A percentile compares a stretch with the other conserved stretches of the same genome.
phyloP scores from a whole-genome alignment of 2,888 invertebrate species.

The Hesperia comma region DNA sequence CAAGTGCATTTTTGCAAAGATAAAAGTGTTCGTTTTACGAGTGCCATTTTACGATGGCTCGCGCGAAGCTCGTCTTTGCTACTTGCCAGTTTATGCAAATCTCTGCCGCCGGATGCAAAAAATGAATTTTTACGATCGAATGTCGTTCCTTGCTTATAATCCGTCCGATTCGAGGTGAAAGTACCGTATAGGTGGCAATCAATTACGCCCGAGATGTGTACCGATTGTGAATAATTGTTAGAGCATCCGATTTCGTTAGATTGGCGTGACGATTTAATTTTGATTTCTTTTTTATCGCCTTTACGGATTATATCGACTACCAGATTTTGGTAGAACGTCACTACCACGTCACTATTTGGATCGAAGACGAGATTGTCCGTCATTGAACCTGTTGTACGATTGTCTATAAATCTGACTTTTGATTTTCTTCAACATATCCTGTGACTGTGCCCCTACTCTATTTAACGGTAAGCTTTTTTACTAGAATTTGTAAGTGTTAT shows the following conservation, averaged over 20 bases:
- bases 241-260: conserved; percentile 40
- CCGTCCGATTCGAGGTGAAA: conserved; percentile 58
- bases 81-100: conserved; percentile 77
- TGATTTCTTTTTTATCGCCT: conserved; percentile 35
- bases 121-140: conserved; percentile 38
- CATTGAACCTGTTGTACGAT: no score
- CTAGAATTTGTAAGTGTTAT: no score
- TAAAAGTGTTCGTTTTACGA: conserved; percentile 77
- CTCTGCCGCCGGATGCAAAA: conserved; percentile 59
- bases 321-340: neutral
- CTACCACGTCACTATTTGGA: neutral
- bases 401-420: no score
- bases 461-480: no score
- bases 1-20: conserved; percentile 46
- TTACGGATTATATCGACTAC: conserved; percentile 7
- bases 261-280: conserved; percentile 34
- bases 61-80: conserved; percentile 57
- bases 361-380: no score
- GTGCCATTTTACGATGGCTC: conserved; percentile 65
- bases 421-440: no score
- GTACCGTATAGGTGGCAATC: conserved; percentile 54
- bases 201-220: conserved; percentile 47
- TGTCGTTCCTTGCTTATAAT: conserved; percentile 59
- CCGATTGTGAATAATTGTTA: conserved; percentile 41
- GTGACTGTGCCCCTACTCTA: no score